Conservation (phyloP, 2,797 vertebrate species). For the Pelobates cultripes region DNA sequence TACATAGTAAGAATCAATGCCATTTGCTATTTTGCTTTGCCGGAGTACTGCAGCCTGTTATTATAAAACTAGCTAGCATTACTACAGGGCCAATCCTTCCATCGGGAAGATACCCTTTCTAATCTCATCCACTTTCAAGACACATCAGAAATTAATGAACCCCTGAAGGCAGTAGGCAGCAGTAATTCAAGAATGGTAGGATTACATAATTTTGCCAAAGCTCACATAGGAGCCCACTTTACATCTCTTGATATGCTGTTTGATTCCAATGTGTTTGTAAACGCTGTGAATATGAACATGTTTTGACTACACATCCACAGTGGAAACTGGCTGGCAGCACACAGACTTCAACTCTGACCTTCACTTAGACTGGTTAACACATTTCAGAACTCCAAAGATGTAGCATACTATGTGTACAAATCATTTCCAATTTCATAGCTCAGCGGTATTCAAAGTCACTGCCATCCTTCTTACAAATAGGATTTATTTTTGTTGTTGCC, state of each 20-base stretch:
- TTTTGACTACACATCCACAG: not conserved
- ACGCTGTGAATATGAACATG: not conserved
- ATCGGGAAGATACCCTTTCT: too few species aligned
- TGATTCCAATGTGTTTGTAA: not conserved
- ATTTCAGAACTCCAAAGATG: slow-evolving; percentile 46
- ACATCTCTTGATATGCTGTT: not conserved
- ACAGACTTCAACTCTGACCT: slow-evolving; percentile 35
- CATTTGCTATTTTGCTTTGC: too few species aligned
- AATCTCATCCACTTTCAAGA: too few species aligned
- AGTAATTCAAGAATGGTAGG: too few species aligned
- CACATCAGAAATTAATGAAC: too few species aligned
- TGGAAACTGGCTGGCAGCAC: not conserved
- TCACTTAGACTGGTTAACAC: slow-evolving; percentile 43
- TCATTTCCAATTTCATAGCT: slow-evolving; percentile 57
- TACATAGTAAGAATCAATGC: too few species aligned
- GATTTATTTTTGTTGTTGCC: not conserved
- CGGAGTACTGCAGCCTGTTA: too few species aligned
- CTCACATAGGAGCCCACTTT: not conserved
- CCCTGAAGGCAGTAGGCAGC: too few species aligned
- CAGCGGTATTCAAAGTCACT: slow-evolving; percentile 55
- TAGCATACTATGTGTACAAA: slow-evolving; percentile 53
- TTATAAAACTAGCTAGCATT: too few species aligned
- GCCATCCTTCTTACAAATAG: slow-evolving; percentile 49
- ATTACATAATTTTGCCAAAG: not conserved
- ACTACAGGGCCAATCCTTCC: too few species aligned